Percentiles rank a stretch among this genome's conserved stretches.
These are phyloP conservation scores for Anguilla obscura DNA, from an alignment of 2,797 vertebrate genomes.

Conservation along the genomic window DNA sequence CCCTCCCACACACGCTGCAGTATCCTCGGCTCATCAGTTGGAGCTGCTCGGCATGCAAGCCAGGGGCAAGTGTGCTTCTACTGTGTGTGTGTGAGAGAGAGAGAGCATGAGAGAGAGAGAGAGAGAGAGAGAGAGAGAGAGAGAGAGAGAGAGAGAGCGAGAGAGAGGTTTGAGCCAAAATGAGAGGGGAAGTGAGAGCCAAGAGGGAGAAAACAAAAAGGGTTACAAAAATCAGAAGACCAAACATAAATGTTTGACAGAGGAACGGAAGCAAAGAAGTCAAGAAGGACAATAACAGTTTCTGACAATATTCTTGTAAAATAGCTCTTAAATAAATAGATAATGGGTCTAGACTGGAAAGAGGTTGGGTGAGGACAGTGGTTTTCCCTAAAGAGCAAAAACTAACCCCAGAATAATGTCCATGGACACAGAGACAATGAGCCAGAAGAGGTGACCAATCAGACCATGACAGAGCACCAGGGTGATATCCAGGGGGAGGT, in stretches of 20 bases:
- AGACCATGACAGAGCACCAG: conserved; percentile 42
- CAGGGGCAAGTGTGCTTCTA: neutral
- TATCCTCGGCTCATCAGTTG: conserved; percentile 46
- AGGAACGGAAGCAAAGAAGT: neutral
- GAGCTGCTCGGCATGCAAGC: neutral
- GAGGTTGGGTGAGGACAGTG: conserved; percentile 18
- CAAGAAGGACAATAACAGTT: neutral
- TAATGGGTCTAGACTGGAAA: neutral
- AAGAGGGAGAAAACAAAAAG: neutral
- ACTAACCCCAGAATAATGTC: conserved; percentile 27
- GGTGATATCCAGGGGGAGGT: conserved; percentile 51
- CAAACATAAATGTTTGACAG: neutral
- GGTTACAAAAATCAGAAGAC: neutral
- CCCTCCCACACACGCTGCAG: conserved; percentile 51
- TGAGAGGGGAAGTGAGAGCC: neutral
- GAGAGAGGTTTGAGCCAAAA: neutral
- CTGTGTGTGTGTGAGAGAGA: neutral
- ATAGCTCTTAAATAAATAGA: conserved; percentile 21
- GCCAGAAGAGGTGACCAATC: conserved; percentile 27
- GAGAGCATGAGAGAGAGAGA: neutral
- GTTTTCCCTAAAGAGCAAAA: neutral
- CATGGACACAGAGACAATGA: conserved; percentile 30
- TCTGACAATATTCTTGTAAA: neutral
- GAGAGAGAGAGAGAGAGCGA: too few relatives aligned
- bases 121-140: neutral